A percentile compares a stretch with the other conserved stretches of the same genome.
phyloP scores from a whole-genome alignment of 2,888 invertebrate species.

The Campoplex capitator region DNA sequence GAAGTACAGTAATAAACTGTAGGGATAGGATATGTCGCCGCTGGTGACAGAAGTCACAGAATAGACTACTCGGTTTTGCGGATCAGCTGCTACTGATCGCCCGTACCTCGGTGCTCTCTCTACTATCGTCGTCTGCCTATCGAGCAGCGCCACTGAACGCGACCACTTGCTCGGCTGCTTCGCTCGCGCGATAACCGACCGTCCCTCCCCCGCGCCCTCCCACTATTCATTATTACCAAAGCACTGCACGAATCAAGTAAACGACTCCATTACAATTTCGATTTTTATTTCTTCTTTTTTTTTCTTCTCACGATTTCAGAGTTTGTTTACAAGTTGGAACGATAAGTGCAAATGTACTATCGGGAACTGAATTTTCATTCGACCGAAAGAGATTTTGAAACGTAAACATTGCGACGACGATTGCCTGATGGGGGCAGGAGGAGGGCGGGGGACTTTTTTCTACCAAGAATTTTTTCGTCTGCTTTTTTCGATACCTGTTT shows the following conservation, averaged over 20 bases:
- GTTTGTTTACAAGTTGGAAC: conserved; percentile 1
- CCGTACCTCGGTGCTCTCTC: conserved; percentile 6
- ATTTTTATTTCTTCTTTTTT: not conserved
- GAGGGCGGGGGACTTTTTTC: not conserved
- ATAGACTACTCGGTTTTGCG: conserved; percentile 71
- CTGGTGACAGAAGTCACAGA: conserved; percentile 5
- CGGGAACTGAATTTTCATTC: not conserved
- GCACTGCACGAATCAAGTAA: not conserved
- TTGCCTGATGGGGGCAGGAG: not conserved
- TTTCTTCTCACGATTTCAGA: not conserved
- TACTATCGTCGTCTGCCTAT: conserved; percentile 1
- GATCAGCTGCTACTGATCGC: conserved; percentile 80
- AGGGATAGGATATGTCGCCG: not conserved
- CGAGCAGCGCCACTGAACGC: conserved; percentile 10
- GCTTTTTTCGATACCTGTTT: not conserved
- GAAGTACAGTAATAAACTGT: conserved; percentile 13
- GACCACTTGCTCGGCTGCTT: conserved; percentile 2
- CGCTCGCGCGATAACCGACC: not conserved
- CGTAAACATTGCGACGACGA: not conserved
- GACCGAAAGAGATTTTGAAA: not conserved
- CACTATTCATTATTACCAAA: conserved; percentile 7
- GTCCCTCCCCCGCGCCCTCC: not conserved
- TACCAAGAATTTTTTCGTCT: not conserved
- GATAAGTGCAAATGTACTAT: not conserved
- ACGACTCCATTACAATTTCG: not conserved